Conservation (phyloP, 2,797 vertebrate genomes). For the Halcyon chelicuti region DNA sequence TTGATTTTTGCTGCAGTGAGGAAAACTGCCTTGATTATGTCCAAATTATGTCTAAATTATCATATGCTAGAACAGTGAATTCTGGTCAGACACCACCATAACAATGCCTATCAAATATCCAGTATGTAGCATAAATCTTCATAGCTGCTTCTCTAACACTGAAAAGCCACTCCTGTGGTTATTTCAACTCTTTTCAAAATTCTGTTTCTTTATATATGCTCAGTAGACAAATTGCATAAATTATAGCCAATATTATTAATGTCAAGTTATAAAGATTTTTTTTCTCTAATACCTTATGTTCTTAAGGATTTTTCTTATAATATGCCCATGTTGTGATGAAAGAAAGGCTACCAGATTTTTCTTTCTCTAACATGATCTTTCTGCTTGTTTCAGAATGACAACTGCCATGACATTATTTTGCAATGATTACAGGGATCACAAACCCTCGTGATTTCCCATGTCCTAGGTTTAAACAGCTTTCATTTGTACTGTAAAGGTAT, state of each 20-base stretch:
- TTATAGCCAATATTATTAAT: accelerated
- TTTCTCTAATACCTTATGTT: background rate
- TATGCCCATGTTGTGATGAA: background rate
- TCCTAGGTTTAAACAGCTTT: background rate
- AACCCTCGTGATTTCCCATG: background rate
- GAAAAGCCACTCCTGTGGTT: background rate
- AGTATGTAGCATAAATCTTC: background rate
- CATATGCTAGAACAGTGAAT: background rate
- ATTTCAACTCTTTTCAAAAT: background rate
- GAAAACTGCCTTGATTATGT: background rate
- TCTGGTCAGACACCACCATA: background rate
- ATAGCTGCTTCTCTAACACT: background rate
- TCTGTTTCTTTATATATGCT: background rate
- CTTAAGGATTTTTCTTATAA: background rate
- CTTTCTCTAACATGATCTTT: background rate
- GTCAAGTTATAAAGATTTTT: background rate
- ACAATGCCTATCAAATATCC: background rate
- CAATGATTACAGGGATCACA: background rate
- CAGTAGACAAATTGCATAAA: background rate
- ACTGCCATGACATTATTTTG: background rate
- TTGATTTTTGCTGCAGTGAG: background rate
- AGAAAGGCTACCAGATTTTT: background rate
- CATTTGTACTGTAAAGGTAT: background rate
- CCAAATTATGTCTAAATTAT: background rate
- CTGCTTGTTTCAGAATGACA: background rate